These are phyloP conservation scores for Bos indicus DNA, from an alignment of 2,113 vertebrate species.

Conservation along the genomic window DNA sequence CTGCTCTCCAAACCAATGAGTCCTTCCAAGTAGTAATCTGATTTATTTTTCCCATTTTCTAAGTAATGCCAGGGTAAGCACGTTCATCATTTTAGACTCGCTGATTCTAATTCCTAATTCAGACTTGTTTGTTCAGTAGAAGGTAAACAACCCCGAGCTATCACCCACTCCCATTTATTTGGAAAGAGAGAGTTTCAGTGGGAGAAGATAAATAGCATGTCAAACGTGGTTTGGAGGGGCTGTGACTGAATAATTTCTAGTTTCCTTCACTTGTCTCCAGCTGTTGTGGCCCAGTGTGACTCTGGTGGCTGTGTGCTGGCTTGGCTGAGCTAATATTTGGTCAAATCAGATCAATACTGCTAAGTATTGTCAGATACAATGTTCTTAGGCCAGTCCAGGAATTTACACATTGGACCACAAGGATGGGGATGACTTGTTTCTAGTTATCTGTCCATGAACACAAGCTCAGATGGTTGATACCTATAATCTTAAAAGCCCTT, in stretches of 20 bases:
- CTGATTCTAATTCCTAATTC: slow-evolving; percentile 71
- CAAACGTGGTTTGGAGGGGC: slow-evolving; percentile 75
- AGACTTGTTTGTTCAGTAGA: slow-evolving; percentile 72
- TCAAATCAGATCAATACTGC: slow-evolving; percentile 62
- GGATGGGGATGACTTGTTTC: slow-evolving; percentile 10
- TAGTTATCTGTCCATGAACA: slow-evolving; percentile 1
- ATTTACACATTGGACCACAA: slow-evolving; percentile 25
- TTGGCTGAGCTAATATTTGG: slow-evolving; percentile 49
- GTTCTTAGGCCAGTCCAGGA: background rate
- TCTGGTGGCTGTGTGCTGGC: slow-evolving; percentile 56
- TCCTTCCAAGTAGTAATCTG: slow-evolving; percentile 62
- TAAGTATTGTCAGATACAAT: slow-evolving; percentile 63
- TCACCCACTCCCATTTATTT: slow-evolving; percentile 63
- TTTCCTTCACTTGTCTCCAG: slow-evolving; percentile 73
- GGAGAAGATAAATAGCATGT: slow-evolving; percentile 78
- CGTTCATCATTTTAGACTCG: slow-evolving; percentile 69
- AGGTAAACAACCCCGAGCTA: slow-evolving; percentile 73
- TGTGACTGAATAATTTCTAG: slow-evolving; percentile 72
- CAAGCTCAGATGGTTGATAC: slow-evolving; percentile 9
- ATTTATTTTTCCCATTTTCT: slow-evolving; percentile 73
- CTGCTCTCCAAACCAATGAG: slow-evolving; percentile 58
- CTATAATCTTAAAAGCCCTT: slow-evolving; percentile 40
- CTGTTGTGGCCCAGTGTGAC: slow-evolving; percentile 68
- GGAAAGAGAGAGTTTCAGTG: slow-evolving; percentile 73
- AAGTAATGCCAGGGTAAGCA: slow-evolving; percentile 34